phyloP scores from a whole-genome alignment of 2,797 vertebrate genomes.

The Hyperoplus immaculatus region DNA sequence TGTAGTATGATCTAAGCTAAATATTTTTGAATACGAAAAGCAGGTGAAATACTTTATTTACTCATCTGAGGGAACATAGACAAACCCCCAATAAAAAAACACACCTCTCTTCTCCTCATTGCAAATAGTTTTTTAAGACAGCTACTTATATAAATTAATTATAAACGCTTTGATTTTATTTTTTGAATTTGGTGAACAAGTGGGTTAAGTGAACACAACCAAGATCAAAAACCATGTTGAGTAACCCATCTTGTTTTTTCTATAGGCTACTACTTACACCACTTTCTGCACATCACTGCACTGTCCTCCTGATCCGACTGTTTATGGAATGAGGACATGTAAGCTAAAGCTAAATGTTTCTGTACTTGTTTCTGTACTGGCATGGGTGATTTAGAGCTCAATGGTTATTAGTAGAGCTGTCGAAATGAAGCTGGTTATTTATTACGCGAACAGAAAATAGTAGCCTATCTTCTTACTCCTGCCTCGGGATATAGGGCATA shows the following conservation, averaged over 20 bases:
- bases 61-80: too few relatives aligned
- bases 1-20: too few relatives aligned
- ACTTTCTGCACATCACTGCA: slow-evolving; percentile 5
- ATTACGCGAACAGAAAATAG: slow-evolving; percentile 58
- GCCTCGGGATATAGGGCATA: slow-evolving; percentile 40
- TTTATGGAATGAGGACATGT: slow-evolving; percentile 12
- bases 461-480: slow-evolving; percentile 68
- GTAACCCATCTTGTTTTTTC: neutral
- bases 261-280: neutral
- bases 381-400: slow-evolving; percentile 46
- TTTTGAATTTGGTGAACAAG: neutral
- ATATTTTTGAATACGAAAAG: too few relatives aligned
- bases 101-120: neutral
- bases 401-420: slow-evolving; percentile 60
- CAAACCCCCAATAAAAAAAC: neutral
- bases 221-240: neutral
- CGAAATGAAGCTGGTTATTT: slow-evolving; percentile 58
- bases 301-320: slow-evolving; percentile 5
- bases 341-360: neutral
- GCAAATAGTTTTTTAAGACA: neutral
- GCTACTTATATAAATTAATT: neutral
- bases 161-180: neutral
- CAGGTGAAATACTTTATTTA: too few relatives aligned
- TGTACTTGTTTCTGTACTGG: neutral
- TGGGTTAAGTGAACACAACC: neutral